Percentiles rank a stretch among this genome's conserved stretches.
These are phyloP conservation scores for Notolepis coatsorum DNA, from an alignment of 2,797 vertebrate species.

Conservation along the genomic window DNA sequence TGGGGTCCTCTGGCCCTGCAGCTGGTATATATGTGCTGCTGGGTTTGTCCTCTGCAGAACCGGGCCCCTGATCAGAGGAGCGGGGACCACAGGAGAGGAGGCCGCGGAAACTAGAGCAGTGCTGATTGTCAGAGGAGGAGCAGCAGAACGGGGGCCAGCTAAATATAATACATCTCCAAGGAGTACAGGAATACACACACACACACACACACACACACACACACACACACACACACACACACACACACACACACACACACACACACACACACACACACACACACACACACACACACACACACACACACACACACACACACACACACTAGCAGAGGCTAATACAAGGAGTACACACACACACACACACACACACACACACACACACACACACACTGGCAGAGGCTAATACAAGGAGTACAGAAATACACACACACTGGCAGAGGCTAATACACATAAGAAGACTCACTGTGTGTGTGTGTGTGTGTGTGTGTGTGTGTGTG, in stretches of 20 bases:
- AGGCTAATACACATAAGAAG: too few species aligned
- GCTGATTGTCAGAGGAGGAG: slow-evolving; percentile 79
- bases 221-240: slow-evolving; percentile 28
- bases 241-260: slow-evolving; percentile 11
- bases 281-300: slow-evolving; percentile 12
- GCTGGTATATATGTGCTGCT: slow-evolving; percentile 1
- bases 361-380: not conserved
- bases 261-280: slow-evolving; percentile 5
- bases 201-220: slow-evolving; percentile 35
- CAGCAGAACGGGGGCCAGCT: slow-evolving; percentile 78
- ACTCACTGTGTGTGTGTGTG: too few species aligned
- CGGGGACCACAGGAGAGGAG: slow-evolving; percentile 78
- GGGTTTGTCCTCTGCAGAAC: slow-evolving; percentile 61
- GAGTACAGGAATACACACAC: slow-evolving; percentile 82
- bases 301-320: not conserved
- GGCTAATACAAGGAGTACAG: slow-evolving; percentile 3
- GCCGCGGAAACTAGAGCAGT: slow-evolving; percentile 83
- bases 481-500: too few species aligned
- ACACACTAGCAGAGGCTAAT: not conserved
- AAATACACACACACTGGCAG: too few species aligned
- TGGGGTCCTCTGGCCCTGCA: slow-evolving; percentile 2
- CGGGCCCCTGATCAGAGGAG: slow-evolving; percentile 67
- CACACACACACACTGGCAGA: slow-evolving; percentile 6
- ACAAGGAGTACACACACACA: too few species aligned
- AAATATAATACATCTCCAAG: slow-evolving; percentile 86